These are phyloP conservation scores for Drosophila albomicans DNA, from an alignment of 1,140 invertebrate genomes.

Conservation along the genomic window DNA sequence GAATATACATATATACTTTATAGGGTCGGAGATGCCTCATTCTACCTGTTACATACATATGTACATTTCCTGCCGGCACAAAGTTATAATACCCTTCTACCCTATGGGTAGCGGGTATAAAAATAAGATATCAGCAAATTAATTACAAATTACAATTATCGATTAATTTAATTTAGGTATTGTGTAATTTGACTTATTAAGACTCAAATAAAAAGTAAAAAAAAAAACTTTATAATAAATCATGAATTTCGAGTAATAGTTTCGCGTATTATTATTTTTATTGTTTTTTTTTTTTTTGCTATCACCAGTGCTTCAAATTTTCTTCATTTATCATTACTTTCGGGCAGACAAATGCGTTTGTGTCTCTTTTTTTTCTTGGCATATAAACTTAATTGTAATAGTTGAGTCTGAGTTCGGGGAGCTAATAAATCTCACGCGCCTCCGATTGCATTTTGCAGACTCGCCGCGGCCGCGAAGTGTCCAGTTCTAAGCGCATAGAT, in stretches of 20 bases:
- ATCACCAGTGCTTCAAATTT: slow-evolving; percentile 67
- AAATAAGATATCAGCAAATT: too few species aligned
- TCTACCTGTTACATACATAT: too few species aligned
- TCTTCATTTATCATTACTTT: slow-evolving; percentile 67
- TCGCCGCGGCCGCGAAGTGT: slow-evolving; percentile 29
- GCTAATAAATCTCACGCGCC: slow-evolving; percentile 76
- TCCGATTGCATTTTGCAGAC: slow-evolving; percentile 58
- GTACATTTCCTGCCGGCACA: too few species aligned
- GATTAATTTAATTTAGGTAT: too few species aligned
- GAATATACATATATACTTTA: too few species aligned
- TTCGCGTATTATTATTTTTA: neutral
- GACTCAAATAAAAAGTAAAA: too few species aligned
- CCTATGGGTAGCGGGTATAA: too few species aligned
- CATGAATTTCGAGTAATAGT: neutral
- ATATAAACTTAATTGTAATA: slow-evolving; percentile 59
- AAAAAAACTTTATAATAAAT: too few species aligned
- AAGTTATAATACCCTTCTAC: too few species aligned
- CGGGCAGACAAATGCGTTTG: slow-evolving; percentile 13
- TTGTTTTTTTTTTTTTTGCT: slow-evolving; percentile 7
- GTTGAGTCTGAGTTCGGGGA: slow-evolving; percentile 17
- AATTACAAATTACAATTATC: too few species aligned
- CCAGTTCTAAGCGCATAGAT: slow-evolving; percentile 49
- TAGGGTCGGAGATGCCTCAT: too few species aligned
- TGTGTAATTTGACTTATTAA: too few species aligned
- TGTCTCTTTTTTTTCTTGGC: slow-evolving; percentile 52